Percentiles rank a stretch among this genome's conserved stretches.
phyloP scores from a whole-genome alignment of 2,797 vertebrate genomes.

The Thalassophryne amazonica region DNA sequence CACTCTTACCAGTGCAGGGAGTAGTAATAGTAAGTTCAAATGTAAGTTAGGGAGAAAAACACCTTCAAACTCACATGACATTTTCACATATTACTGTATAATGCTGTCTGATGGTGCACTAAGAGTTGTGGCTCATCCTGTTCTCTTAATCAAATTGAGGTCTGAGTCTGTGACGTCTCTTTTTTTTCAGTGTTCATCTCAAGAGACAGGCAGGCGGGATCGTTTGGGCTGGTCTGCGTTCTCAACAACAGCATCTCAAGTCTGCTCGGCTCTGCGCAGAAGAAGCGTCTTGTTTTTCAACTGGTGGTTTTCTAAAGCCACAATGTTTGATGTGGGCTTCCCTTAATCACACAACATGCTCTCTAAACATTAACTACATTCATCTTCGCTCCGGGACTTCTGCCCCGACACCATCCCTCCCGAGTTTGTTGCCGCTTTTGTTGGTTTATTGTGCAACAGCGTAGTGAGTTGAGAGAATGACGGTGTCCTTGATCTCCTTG shows the following conservation, averaged over 20 bases:
- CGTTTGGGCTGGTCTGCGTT: constrained; percentile 60
- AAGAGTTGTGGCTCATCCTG: constrained; percentile 16
- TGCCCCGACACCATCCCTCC: constrained; percentile 18
- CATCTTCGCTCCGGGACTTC: constrained; percentile 63
- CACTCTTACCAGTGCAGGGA: too few relatives aligned
- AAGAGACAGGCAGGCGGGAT: constrained; percentile 67
- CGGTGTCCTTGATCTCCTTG: constrained; percentile 68
- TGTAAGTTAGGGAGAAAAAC: too few relatives aligned
- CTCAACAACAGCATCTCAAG: constrained; percentile 66
- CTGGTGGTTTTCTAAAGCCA: constrained; percentile 72
- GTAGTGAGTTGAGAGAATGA: constrained; percentile 62
- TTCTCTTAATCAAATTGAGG: constrained; percentile 17
- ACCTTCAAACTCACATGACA: background rate
- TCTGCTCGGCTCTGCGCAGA: constrained; percentile 57
- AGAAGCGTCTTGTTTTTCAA: constrained; percentile 78
- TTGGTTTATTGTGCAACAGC: constrained; percentile 69
- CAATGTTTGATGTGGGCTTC: constrained; percentile 78
- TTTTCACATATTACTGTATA: background rate
- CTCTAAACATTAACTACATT: constrained; percentile 78
- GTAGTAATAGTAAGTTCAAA: too few relatives aligned
- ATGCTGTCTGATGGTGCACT: background rate
- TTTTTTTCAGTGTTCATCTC: constrained; percentile 57
- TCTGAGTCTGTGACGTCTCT: constrained; percentile 42
- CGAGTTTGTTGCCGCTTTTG: constrained; percentile 56
- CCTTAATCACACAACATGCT: constrained; percentile 82